A percentile compares a stretch with the other conserved stretches of the same genome.
Evolutionary conservation across 2,888 invertebrate genomes (phyloP).

Genomic region (Polyommatus iphigenia): DNA sequence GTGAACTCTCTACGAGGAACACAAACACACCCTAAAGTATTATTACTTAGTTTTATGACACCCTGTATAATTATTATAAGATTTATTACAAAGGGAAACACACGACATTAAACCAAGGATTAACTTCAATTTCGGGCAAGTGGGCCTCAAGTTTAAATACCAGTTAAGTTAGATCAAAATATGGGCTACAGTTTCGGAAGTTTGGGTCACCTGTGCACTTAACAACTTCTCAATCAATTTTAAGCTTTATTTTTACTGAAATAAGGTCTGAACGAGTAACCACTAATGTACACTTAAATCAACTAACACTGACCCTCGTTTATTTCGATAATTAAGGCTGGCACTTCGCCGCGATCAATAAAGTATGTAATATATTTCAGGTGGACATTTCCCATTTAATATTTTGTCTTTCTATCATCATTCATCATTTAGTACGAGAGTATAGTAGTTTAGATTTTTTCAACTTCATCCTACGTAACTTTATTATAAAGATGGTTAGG

Average conservation of each 20-base stretch:
- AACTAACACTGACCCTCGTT: background rate
- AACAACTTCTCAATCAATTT: background rate
- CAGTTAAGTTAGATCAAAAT: background rate
- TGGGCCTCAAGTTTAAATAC: background rate
- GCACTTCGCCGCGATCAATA: background rate
- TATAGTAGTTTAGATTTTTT: too few relatives aligned
- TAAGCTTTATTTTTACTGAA: background rate
- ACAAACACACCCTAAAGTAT: too few relatives aligned
- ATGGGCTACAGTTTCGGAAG: background rate
- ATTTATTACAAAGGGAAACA: background rate
- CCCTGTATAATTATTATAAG: too few relatives aligned
- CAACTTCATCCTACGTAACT: too few relatives aligned
- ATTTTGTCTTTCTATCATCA: background rate
- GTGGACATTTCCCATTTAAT: background rate
- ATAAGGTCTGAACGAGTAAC: background rate
- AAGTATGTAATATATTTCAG: background rate
- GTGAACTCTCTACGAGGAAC: too few relatives aligned
- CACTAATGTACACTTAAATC: background rate
- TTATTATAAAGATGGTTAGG: too few relatives aligned
- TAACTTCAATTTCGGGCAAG: background rate
- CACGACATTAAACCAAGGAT: background rate
- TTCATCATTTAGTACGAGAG: background rate
- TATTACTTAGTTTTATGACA: too few relatives aligned
- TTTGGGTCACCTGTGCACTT: background rate
- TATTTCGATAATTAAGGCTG: background rate